Conservation (phyloP, 2,113 vertebrate species). For the Mastomys natalensis region DNA sequence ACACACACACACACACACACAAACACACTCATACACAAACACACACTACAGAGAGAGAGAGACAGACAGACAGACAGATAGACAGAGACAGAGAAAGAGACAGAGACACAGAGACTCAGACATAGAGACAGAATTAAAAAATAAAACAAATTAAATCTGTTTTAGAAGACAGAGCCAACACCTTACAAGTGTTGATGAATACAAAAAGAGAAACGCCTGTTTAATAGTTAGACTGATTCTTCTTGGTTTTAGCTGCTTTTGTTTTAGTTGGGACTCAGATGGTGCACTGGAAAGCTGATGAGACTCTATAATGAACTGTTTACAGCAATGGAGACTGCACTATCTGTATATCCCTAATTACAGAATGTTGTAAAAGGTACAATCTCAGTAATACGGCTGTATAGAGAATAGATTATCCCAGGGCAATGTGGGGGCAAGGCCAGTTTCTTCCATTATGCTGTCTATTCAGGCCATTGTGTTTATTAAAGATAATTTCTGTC, state of each 20-base stretch:
- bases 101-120: not conserved
- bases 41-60: not conserved
- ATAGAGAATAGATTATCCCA: not conserved
- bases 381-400: not conserved
- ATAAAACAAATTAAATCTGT: not conserved
- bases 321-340: not conserved
- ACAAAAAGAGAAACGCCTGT: not conserved
- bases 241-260: not conserved
- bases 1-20: not conserved
- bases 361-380: not conserved
- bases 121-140: not conserved
- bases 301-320: not conserved
- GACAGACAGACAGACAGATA: not conserved
- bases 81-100: no score
- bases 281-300: not conserved
- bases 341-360: not conserved
- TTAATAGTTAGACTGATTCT: not conserved
- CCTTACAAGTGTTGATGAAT: not conserved
- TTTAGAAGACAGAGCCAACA: not conserved
- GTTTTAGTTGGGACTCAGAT: not conserved
- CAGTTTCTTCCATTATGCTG: not conserved
- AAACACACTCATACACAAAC: not conserved
- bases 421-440: not conserved
- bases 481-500: conserved; percentile 8
- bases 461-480: not conserved